Evolutionary conservation across 2,797 vertebrate genomes (phyloP).

Genomic region (Cossypha caffra): DNA sequence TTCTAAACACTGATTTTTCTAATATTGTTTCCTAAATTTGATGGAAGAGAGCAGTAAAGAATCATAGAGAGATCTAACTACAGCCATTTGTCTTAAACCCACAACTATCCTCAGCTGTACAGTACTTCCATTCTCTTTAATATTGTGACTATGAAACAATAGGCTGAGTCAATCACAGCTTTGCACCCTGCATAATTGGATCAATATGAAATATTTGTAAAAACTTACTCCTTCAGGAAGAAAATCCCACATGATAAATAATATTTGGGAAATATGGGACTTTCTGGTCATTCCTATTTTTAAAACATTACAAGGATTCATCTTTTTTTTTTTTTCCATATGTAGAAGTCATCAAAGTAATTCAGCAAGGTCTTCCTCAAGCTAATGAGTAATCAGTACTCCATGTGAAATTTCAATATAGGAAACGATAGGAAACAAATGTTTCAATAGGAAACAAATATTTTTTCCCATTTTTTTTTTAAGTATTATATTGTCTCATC

Average conservation of each 20-base stretch:
- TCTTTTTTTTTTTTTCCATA: not conserved
- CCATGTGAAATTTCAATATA: not conserved
- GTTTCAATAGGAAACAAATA: no score
- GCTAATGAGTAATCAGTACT: not conserved
- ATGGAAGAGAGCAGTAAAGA: not conserved
- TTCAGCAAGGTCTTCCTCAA: not conserved
- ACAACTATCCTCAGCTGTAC: not conserved
- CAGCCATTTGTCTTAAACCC: not conserved
- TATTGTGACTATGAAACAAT: not conserved
- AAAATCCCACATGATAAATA: not conserved
- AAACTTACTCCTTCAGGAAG: not conserved
- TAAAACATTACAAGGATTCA: not conserved
- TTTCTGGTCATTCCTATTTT: not conserved
- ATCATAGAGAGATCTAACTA: not conserved
- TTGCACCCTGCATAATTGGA: not conserved
- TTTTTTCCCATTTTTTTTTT: not conserved
- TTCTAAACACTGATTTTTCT: not conserved
- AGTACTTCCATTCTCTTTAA: not conserved
- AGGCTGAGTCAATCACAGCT: not conserved
- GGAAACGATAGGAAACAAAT: not conserved
- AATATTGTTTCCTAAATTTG: not conserved
- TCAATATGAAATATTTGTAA: not conserved
- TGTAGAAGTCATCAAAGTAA: not conserved
- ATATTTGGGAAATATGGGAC: not conserved
- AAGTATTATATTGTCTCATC: not conserved